Evolutionary conservation across 1,140 invertebrate species (phyloP).

Genomic region (Zophobas atratus): DNA sequence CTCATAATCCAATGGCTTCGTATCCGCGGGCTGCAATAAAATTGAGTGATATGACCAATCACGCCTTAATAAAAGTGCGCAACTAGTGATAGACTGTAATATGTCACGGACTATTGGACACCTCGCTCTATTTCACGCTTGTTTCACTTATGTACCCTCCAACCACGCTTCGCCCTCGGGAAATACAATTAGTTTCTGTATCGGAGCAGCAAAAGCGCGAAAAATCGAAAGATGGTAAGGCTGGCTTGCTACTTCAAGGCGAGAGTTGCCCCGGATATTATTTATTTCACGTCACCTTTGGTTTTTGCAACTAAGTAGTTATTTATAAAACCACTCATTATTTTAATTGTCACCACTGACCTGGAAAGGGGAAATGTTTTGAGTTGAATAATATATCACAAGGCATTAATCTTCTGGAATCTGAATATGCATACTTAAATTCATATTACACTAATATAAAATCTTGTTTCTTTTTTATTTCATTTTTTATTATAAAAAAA

Average conservation of each 20-base stretch:
- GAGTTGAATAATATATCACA: too few species aligned
- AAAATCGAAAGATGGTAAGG: constrained; percentile 2
- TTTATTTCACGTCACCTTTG: background rate
- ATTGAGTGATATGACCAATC: constrained; percentile 46
- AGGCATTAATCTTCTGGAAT: too few species aligned
- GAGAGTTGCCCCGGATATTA: constrained; percentile 3
- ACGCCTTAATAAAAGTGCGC: constrained; percentile 46
- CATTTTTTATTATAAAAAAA: too few species aligned
- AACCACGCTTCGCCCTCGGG: constrained; percentile 46
- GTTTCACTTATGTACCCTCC: constrained; percentile 44
- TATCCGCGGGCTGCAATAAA: constrained; percentile 27
- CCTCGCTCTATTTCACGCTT: constrained; percentile 54
- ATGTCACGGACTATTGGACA: constrained; percentile 53
- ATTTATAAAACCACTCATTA: too few species aligned
- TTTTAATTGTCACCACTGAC: too few species aligned
- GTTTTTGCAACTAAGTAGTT: too few species aligned
- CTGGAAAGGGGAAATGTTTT: too few species aligned
- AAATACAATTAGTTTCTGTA: constrained; percentile 19
- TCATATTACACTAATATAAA: too few species aligned
- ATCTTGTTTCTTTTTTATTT: too few species aligned
- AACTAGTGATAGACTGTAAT: constrained; percentile 50
- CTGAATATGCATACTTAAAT: too few species aligned
- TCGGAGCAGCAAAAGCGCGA: constrained; percentile 21
- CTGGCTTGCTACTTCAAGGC: background rate
- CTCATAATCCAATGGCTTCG: constrained; percentile 28